These are phyloP conservation scores for Drosophila anomalata DNA, from an alignment of 2,888 invertebrate genomes.

Conservation along the genomic window DNA sequence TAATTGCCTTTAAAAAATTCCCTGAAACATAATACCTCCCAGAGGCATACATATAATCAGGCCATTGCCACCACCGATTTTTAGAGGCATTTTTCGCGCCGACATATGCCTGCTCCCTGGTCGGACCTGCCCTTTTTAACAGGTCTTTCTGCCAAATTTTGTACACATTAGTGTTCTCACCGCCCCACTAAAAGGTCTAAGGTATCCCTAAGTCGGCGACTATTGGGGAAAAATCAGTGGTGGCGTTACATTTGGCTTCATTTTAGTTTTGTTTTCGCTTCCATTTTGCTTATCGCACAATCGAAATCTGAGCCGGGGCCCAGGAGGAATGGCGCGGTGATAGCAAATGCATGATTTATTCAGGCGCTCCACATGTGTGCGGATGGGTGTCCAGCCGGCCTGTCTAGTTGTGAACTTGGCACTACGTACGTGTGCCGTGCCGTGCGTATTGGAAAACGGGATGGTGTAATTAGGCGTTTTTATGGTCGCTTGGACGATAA, in stretches of 20 bases:
- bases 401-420: conserved; percentile 1
- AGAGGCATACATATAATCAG: background rate
- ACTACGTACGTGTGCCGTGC: conserved; percentile 5
- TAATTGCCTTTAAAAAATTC: background rate
- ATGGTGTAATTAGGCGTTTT: conserved; percentile 69
- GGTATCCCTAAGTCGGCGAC: background rate
- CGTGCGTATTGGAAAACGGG: conserved; percentile 49
- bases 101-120: background rate
- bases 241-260: conserved; percentile 24
- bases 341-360: conserved; percentile 56
- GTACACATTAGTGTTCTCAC: background rate
- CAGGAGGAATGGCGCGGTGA: conserved; percentile 46
- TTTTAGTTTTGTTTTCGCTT: conserved; percentile 13
- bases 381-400: background rate
- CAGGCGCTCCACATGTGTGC: conserved; percentile 11
- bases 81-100: background rate
- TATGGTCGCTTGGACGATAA: conserved; percentile 67
- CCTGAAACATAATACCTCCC: background rate
- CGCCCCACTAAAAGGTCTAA: background rate
- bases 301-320: conserved; percentile 43
- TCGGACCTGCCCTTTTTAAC: background rate
- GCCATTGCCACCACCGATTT: background rate
- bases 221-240: conserved; percentile 24
- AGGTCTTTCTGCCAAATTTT: background rate
- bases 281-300: conserved; percentile 35